phyloP scores from a whole-genome alignment of 2,113 vertebrate genomes.

The Daphoenositta chrysoptera region DNA sequence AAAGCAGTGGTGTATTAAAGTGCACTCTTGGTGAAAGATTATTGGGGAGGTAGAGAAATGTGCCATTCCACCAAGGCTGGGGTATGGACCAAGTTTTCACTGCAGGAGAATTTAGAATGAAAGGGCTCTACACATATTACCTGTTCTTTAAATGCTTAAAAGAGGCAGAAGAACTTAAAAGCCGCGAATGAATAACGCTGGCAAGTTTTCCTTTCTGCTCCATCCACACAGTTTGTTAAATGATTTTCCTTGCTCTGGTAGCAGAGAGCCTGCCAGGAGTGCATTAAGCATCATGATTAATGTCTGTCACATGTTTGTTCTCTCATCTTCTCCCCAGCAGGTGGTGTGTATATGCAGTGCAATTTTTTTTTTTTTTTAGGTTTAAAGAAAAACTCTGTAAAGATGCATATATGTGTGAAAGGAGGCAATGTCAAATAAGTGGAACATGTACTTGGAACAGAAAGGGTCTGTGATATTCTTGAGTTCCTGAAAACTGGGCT shows the following conservation, averaged over 20 bases:
- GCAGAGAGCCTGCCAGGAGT: conserved; percentile 2
- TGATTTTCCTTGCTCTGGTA: not conserved
- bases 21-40: not conserved
- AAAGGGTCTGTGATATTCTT: not conserved
- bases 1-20: not conserved
- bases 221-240: conserved; percentile 22
- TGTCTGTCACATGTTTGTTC: conserved; percentile 33
- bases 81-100: not conserved
- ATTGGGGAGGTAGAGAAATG: not conserved
- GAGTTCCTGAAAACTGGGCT: not conserved
- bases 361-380: not conserved
- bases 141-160: not conserved
- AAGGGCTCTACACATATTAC: not conserved
- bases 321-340: conserved; percentile 38
- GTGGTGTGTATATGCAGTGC: not conserved
- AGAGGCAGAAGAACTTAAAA: not conserved
- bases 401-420: not conserved
- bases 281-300: conserved; percentile 39
- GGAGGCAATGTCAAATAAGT: not conserved
- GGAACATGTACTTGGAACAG: not conserved
- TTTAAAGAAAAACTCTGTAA: not conserved
- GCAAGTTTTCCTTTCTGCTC: conserved; percentile 4
- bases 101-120: not conserved
- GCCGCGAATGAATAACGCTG: not conserved
- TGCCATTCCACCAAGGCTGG: not conserved